phyloP scores from a whole-genome alignment of 1,140 invertebrate genomes.

The Caenorhabditis briggsae region DNA sequence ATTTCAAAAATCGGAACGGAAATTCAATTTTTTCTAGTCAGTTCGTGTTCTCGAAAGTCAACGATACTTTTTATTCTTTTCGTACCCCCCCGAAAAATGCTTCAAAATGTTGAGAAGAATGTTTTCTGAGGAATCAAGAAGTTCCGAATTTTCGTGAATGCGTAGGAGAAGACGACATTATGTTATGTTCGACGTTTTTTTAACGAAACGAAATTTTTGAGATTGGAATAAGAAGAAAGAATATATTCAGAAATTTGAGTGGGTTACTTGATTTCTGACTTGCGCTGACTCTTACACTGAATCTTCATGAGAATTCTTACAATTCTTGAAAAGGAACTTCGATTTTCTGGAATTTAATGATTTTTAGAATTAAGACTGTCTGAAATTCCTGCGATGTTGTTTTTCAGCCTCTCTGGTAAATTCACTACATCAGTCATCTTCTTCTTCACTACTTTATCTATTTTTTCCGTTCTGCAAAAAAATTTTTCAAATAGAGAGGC shows the following conservation, averaged over 20 bases:
- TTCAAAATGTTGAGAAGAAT: neutral
- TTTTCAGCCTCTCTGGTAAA: neutral
- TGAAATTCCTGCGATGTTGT: neutral
- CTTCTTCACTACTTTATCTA: slow-evolving; percentile 7
- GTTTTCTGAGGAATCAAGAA: neutral
- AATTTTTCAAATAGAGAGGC: neutral
- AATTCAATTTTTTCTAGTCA: slow-evolving; percentile 18
- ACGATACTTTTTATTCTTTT: slow-evolving; percentile 25
- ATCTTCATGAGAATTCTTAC: too few species aligned
- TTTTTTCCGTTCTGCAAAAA: slow-evolving; percentile 10
- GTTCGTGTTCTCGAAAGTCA: neutral
- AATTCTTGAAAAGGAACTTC: too few species aligned
- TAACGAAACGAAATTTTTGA: neutral
- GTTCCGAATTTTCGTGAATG: neutral
- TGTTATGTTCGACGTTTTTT: neutral
- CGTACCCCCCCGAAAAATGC: neutral
- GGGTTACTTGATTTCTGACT: too few species aligned
- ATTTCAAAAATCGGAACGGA: slow-evolving; percentile 30
- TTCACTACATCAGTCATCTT: neutral
- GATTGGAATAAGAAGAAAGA: too few species aligned
- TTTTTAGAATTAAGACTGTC: too few species aligned
- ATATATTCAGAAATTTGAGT: too few species aligned
- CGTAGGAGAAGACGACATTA: neutral
- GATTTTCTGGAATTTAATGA: too few species aligned
- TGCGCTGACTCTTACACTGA: too few species aligned